Conservation (phyloP, 2,888 invertebrate genomes). For the Dinocampus coccinellae region DNA sequence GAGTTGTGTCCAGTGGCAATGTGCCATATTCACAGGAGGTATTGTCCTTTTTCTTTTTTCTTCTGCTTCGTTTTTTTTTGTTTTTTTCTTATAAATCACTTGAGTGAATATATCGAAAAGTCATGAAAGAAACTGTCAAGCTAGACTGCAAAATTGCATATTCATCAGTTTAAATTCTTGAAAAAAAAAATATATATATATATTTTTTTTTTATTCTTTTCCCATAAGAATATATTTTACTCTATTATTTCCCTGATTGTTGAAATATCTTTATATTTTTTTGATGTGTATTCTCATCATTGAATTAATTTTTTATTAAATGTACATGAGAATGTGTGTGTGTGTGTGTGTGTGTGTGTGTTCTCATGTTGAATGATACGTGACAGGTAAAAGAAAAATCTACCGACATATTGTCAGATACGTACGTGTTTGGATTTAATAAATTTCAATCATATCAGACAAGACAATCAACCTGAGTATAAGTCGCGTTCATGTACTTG, state of each 20-base stretch:
- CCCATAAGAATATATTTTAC: neutral
- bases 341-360: neutral
- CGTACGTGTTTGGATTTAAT: neutral
- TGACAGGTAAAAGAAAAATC: conserved; percentile 1
- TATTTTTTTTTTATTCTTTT: no score
- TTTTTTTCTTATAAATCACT: no score
- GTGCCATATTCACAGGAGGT: neutral
- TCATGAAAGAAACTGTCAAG: no score
- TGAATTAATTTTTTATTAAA: neutral
- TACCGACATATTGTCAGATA: neutral
- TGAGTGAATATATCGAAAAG: no score
- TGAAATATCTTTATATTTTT: neutral
- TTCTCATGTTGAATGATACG: neutral
- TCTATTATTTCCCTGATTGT: neutral
- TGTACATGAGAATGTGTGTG: neutral
- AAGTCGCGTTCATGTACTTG: neutral
- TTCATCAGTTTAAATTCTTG: neutral
- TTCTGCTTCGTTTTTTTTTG: no score
- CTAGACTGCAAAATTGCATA: neutral
- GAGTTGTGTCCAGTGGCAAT: conserved; percentile 48
- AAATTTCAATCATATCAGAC: neutral
- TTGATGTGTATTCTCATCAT: neutral
- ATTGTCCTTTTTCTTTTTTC: conserved; percentile 8
- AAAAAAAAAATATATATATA: neutral
- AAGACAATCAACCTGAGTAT: neutral